Conservation (phyloP, 1,140 invertebrate species). For the Coelopa frigida region DNA sequence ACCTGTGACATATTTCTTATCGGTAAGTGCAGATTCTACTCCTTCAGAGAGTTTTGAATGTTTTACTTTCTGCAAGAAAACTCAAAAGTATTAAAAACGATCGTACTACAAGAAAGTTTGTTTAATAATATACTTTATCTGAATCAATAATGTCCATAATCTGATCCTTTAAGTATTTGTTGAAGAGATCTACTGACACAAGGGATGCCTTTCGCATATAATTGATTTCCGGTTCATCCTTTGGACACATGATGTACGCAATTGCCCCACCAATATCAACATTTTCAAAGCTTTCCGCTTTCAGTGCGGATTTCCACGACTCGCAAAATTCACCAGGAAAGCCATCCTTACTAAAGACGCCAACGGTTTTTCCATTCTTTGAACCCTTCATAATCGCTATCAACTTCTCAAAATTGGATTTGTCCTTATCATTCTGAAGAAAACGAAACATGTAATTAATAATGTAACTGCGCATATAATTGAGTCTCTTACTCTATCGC, state of each 20-base stretch:
- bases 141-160: slow-evolving; percentile 98
- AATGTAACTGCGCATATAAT: background rate
- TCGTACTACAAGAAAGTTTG: background rate
- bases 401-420: slow-evolving; percentile 86
- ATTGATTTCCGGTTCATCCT: slow-evolving; percentile 89
- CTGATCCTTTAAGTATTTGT: slow-evolving; percentile 93
- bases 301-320: slow-evolving; percentile 73
- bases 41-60: slow-evolving; percentile 93
- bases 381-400: slow-evolving; percentile 79
- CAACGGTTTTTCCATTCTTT: slow-evolving; percentile 82
- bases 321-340: slow-evolving; percentile 90
- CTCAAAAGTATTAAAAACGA: slow-evolving; percentile 5
- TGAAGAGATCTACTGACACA: slow-evolving; percentile 91
- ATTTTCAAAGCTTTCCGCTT: slow-evolving; percentile 72
- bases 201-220: slow-evolving; percentile 91
- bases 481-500: slow-evolving; percentile 72
- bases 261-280: slow-evolving; percentile 81
- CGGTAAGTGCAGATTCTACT: slow-evolving; percentile 80
- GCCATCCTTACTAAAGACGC: slow-evolving; percentile 92
- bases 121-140: slow-evolving; percentile 64
- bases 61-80: slow-evolving; percentile 73
- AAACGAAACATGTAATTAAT: slow-evolving; percentile 10
- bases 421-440: slow-evolving; percentile 88
- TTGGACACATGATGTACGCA: slow-evolving; percentile 85
- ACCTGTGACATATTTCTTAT: slow-evolving; percentile 90